A percentile compares a stretch with the other conserved stretches of the same genome.
Conservation (phyloP, 2,797 vertebrate genomes). For the Malacoraja senta region DNA sequence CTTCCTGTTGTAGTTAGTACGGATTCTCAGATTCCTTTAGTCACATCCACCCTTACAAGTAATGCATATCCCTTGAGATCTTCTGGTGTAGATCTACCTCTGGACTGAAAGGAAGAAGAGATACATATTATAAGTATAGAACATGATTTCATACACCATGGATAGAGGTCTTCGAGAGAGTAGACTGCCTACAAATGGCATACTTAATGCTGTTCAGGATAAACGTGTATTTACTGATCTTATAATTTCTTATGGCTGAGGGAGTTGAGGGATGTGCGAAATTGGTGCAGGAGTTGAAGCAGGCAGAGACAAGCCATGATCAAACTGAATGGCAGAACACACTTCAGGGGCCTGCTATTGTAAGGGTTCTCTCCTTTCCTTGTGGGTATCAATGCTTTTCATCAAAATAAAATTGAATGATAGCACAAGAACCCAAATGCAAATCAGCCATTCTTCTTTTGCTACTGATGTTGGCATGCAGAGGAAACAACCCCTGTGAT, state of each 20-base stretch:
- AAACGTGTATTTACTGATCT: background rate
- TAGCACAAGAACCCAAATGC: background rate
- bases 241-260: background rate
- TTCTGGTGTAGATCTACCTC: slow-evolving; percentile 6
- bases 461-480: background rate
- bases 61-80: background rate
- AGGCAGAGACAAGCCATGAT: no score
- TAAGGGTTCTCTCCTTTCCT: no score
- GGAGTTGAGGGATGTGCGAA: no score
- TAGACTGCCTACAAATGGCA: background rate
- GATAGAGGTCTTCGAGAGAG: background rate
- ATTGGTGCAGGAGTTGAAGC: no score
- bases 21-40: background rate
- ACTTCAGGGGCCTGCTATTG: no score
- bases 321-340: no score
- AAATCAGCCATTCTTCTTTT: background rate
- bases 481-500: background rate
- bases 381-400: background rate
- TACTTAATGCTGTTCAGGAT: no score
- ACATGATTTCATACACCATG: background rate
- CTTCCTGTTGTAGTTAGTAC: background rate
- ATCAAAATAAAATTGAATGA: background rate
- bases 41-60: slow-evolving; percentile 1
- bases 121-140: slow-evolving; percentile 15
- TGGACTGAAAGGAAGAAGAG: slow-evolving; percentile 8